Base-by-base conservation (phyloP, 2,113 vertebrate genomes). In the Silurus meridionalis region DNA sequence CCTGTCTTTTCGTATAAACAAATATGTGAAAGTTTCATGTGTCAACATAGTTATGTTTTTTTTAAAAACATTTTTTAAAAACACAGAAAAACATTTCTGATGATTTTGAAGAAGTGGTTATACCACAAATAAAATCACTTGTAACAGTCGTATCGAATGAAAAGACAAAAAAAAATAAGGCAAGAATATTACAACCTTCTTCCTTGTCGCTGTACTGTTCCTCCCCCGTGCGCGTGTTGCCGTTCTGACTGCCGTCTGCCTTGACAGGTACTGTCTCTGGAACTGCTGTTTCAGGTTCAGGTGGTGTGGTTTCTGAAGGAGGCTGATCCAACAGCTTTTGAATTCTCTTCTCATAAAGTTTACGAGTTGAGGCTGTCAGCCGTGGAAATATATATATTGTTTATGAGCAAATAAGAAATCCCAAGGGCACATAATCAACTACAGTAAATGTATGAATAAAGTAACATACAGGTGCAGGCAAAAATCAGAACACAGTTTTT, bases 181-280 rank as follows among this genome's bases (percentile, higher is more conserved):
- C 21, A 25, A 19, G 5, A 25, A 86, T 23, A 60, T 85, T 8
- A n/a, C 91, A 87, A 99, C 97, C 97, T 90, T 98, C 97, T 89
- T 99, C 98, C 61, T 96, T 98, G 95, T 99, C 97, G 88, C 98
- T 99, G 92, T 98, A 99, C 89, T 97, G 97, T 90, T 97, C 97
- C 74, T 90, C 83, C 23, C 80, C 81, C 55, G 96, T 97, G 87
- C 97, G 96, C 15, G 96, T 96, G 94, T 94, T 98, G 92, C 98
- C 97, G 15, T 99, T 99, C 91, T 98, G 96, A 84, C 94, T 97
- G 74, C 94, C 95, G 80, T 97, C 97, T 58, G 92, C 82, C 82
- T 96, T 96, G 85, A 96, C 94, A 89, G 97, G 93, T 0, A 83
- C 86, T 83, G 96, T 95, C 87, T 97, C 90, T 82, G 96, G 94